Percentiles rank a stretch among this genome's conserved stretches.
phyloP scores from a whole-genome alignment of 2,113 vertebrate species.

The Cynocephalus volans region DNA sequence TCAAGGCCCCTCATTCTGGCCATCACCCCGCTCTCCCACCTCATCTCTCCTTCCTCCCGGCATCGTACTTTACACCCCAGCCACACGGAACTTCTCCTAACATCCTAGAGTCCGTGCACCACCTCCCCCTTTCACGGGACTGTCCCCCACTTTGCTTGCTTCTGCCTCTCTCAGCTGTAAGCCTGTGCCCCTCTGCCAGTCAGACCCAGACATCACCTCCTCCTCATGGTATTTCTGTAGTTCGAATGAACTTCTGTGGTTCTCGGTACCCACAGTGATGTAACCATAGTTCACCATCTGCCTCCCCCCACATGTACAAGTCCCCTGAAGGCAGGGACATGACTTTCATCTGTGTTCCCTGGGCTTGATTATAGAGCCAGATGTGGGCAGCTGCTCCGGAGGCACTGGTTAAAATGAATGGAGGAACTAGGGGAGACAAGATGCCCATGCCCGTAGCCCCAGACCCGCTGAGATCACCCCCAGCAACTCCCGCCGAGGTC shows the following conservation, averaged over 20 bases:
- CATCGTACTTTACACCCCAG: too few relatives aligned
- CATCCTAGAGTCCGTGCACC: background rate
- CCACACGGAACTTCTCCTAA: background rate
- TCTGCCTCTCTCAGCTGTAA: background rate
- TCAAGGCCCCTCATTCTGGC: background rate
- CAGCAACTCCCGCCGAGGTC: background rate
- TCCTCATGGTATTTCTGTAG: background rate
- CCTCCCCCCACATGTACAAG: background rate
- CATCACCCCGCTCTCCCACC: accelerated
- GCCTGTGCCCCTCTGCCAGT: background rate
- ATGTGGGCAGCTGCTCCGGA: background rate
- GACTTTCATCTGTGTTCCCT: background rate
- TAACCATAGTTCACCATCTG: background rate
- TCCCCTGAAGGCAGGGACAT: background rate
- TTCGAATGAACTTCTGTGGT: background rate
- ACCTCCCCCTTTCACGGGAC: background rate
- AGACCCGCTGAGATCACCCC: background rate
- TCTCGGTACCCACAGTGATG: background rate
- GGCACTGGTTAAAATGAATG: background rate
- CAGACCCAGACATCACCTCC: background rate
- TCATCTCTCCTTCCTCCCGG: background rate
- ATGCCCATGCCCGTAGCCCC: background rate
- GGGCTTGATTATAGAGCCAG: background rate
- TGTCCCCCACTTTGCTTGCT: background rate
- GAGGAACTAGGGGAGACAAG: background rate